Evolutionary conservation across 2,113 vertebrate species (phyloP), one percentile per base, ranked within the genome.

Genomic region (Halcyon senegalensis): DNA sequence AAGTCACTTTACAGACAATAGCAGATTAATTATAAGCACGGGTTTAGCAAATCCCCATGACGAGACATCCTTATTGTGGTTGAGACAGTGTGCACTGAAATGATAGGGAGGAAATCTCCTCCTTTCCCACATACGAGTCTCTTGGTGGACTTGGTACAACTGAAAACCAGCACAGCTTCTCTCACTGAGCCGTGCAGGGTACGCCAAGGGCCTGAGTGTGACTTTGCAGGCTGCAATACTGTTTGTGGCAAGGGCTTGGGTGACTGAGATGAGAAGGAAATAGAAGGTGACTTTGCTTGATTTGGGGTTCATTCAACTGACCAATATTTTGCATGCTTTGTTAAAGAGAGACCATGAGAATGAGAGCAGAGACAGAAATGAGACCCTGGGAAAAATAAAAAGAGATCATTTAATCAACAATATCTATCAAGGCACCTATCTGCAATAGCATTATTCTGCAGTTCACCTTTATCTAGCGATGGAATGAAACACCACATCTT

Each of bases 11-110:
- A 73, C 1, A 93, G 93, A 97, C 96, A 97, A 93, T 66, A 96
- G 85, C 82, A 96, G 93, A 97, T 95, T 97, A 97, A 97, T 96
- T 97, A 97, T 95, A 96, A 94, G 84, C 90, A 86, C 2, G 55
- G 81, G 68, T 96, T 96, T 80, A 97, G 87, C 89, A 97, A 97
- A 97, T 94, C 85, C 92, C 97, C 95, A 70, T 84, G 94, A 94
- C 82, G 87, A 95, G 91, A 79, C 88, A 92, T 95, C 70, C 93
- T 95, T 43, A 92, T 91, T 94, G 94, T 87, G 68, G 69, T 39
- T 63, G 88, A 82, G 50, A 83, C 78, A 91, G 79, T 0, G 9
- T 96, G 93, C 0, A 4, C 62, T 58, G 90, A 77, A 89, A 95
- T 69, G 97, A 95, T 94, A 97, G 94, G 82, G 85, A 96, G 74